Percentiles rank a stretch among this genome's conserved stretches.
Conservation (phyloP, 2,797 vertebrate species). For the Xenopus petersii region DNA sequence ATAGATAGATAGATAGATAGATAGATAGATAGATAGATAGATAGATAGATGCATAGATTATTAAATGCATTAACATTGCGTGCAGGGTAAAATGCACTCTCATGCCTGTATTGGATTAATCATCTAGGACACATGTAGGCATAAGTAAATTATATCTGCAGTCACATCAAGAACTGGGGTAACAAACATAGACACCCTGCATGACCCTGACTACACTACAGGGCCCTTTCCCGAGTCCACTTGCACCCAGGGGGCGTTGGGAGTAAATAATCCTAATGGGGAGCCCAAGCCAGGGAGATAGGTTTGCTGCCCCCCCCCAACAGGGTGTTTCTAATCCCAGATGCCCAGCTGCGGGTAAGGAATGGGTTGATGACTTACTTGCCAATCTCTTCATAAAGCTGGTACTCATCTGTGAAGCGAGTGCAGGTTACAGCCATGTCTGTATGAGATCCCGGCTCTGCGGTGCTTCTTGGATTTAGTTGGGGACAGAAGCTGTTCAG, state of each 20-base stretch:
- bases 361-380: conserved; percentile 76
- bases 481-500: conserved; percentile 53
- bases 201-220: conserved; percentile 20
- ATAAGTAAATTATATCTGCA: conserved; percentile 14
- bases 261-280: not conserved
- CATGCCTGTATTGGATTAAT: too few species aligned
- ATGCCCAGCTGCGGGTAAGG: conserved; percentile 22
- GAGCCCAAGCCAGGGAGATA: not conserved
- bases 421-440: conserved; percentile 89
- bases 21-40: too few species aligned
- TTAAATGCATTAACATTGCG: too few species aligned
- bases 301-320: not conserved
- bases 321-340: conserved; percentile 9
- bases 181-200: conserved; percentile 22
- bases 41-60: too few species aligned
- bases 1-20: too few species aligned
- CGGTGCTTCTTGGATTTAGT: conserved; percentile 61
- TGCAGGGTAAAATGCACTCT: too few species aligned
- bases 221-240: conserved; percentile 16
- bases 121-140: not conserved
- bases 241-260: not conserved
- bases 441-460: conserved; percentile 71
- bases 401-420: conserved; percentile 93
- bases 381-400: conserved; percentile 95
- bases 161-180: conserved; percentile 16